Evolutionary conservation across 2,113 vertebrate species (phyloP).

Genomic region (Tachuris rubrigastra): DNA sequence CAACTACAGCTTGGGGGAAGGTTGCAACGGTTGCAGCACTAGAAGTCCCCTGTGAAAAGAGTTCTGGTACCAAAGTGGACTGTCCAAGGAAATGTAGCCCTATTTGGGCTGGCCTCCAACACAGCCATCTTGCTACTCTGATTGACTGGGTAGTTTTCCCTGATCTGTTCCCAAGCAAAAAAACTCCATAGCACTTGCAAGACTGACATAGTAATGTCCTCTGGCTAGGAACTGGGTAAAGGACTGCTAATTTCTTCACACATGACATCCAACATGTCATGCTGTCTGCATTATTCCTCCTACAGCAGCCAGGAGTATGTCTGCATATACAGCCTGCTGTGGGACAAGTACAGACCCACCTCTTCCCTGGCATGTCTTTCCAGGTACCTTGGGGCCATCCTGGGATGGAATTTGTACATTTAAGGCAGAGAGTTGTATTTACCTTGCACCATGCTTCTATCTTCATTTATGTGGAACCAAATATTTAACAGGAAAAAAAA

Average conservation of each 20-base stretch:
- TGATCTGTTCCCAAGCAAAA: neutral
- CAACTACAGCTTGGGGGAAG: neutral
- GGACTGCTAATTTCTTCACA: neutral
- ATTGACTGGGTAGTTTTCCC: neutral
- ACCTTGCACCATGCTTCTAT: neutral
- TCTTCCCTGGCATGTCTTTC: neutral
- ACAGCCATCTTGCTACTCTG: neutral
- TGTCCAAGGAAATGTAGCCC: neutral
- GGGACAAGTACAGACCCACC: neutral
- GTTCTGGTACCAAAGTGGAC: neutral
- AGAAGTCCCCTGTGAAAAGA: neutral
- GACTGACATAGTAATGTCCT: neutral
- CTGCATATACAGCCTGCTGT: fast-evolving
- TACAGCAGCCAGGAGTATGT: neutral
- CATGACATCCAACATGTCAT: neutral
- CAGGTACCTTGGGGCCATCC: neutral
- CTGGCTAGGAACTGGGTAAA: neutral
- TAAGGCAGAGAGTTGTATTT: neutral
- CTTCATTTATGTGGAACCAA: neutral
- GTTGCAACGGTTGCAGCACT: neutral
- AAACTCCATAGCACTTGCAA: neutral
- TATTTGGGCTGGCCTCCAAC: neutral
- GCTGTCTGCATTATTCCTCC: neutral
- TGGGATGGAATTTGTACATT: neutral
- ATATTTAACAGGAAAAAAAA: neutral